Conservation (phyloP, 2,113 vertebrate species). For the Circaetus gallicus region DNA sequence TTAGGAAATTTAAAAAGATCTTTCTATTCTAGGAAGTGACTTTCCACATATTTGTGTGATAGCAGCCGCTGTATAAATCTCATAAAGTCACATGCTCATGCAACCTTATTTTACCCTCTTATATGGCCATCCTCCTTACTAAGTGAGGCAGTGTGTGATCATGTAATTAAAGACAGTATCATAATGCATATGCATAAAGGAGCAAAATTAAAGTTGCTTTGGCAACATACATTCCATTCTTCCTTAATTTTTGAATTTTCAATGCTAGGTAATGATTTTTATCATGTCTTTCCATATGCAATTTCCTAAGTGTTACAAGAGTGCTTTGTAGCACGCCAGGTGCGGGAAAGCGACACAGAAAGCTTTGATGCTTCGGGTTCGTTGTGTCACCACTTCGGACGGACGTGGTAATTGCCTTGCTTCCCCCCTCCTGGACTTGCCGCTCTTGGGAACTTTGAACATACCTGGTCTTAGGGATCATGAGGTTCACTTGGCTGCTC, state of each 20-base stretch:
- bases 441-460: neutral
- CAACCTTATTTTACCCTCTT: neutral
- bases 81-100: neutral
- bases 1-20: neutral
- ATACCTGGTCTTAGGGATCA: neutral
- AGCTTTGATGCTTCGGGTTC: neutral
- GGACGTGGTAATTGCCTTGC: fast-evolving
- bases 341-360: fast-evolving
- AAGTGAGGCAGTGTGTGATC: neutral
- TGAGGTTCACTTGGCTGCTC: neutral
- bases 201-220: slow-evolving; percentile 38
- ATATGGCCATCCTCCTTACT: neutral
- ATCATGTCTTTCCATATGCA: neutral
- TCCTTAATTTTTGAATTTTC: neutral
- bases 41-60: neutral
- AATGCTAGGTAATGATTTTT: neutral
- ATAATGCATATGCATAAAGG: neutral
- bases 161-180: neutral
- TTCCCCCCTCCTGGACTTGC: neutral
- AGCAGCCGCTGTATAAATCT: neutral
- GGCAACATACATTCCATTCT: slow-evolving; percentile 12
- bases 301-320: neutral
- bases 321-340: neutral
- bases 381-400: fast-evolving
- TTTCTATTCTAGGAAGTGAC: neutral